These are phyloP conservation scores for Enteromius anoplus DNA, from an alignment of 2,797 vertebrate species.

Conservation along the genomic window DNA sequence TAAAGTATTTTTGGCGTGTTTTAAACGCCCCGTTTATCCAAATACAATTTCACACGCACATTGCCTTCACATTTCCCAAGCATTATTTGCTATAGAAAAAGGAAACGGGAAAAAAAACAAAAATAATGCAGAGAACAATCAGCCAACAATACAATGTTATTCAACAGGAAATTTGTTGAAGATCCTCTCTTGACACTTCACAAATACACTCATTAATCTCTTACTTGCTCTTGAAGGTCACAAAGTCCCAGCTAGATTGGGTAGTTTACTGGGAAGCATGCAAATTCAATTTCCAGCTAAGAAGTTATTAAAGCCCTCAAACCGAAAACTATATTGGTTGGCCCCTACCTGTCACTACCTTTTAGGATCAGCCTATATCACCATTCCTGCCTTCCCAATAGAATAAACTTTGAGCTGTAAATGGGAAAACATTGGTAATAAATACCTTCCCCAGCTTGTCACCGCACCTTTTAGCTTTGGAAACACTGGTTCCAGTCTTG, in stretches of 20 bases:
- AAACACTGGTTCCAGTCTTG: background rate
- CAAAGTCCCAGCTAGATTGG: constrained; percentile 13
- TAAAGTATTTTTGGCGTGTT: background rate
- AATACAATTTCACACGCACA: background rate
- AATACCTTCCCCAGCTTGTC: constrained; percentile 22
- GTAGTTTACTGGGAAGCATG: constrained; percentile 30
- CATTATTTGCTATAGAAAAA: constrained; percentile 6
- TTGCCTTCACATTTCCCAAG: background rate
- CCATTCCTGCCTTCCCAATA: background rate
- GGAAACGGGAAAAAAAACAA: background rate
- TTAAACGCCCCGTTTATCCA: background rate
- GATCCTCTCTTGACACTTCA: constrained; percentile 15
- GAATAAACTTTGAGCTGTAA: background rate
- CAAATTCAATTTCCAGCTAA: constrained; percentile 24
- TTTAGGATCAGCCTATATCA: constrained; percentile 34
- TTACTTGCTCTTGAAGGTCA: constrained; percentile 29
- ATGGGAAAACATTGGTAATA: constrained; percentile 24
- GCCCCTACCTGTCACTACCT: constrained; percentile 31
- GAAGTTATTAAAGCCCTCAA: constrained; percentile 30
- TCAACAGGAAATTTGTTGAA: constrained; percentile 5
- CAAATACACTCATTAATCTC: constrained; percentile 37
- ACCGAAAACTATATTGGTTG: constrained; percentile 27
- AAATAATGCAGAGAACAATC: constrained; percentile 19
- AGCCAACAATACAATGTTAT: constrained; percentile 7
- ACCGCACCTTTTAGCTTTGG: background rate